Percentiles rank a stretch among this genome's conserved stretches.
These are phyloP conservation scores for Rutpela maculata DNA, from an alignment of 2,888 invertebrate species.

Conservation along the genomic window DNA sequence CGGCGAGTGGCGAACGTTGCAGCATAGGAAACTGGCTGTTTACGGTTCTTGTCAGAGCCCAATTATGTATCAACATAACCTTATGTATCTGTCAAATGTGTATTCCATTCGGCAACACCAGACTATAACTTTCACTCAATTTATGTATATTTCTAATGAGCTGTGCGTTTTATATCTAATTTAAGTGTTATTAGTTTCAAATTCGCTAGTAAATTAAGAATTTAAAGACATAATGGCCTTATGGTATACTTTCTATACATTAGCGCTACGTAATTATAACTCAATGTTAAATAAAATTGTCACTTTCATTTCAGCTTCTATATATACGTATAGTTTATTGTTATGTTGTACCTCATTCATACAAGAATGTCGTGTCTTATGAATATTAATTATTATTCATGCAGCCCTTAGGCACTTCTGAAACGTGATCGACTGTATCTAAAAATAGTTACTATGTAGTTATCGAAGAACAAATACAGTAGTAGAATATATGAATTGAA, in stretches of 20 bases:
- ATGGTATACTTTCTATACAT: not conserved
- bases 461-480: constrained; percentile 7
- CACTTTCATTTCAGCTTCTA: constrained; percentile 13
- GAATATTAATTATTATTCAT: constrained; percentile 17
- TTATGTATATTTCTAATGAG: no score
- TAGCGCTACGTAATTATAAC: not conserved
- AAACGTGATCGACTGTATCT: constrained; percentile 6
- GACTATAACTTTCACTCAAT: no score
- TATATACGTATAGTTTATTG: constrained; percentile 12
- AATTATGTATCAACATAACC: no score
- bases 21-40: no score
- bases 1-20: no score
- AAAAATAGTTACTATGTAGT: not conserved
- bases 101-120: no score
- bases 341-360: constrained; percentile 10
- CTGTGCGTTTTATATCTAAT: no score
- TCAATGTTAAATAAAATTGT: constrained; percentile 18
- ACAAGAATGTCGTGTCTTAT: constrained; percentile 12
- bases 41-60: no score
- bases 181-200: no score
- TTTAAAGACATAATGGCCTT: no score
- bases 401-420: not conserved
- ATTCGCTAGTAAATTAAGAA: no score
- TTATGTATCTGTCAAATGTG: no score
- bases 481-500: not conserved